A percentile compares a stretch with the other conserved stretches of the same genome.
Conservation (phyloP, 2,113 vertebrate genomes). For the Mustela nigripes region DNA sequence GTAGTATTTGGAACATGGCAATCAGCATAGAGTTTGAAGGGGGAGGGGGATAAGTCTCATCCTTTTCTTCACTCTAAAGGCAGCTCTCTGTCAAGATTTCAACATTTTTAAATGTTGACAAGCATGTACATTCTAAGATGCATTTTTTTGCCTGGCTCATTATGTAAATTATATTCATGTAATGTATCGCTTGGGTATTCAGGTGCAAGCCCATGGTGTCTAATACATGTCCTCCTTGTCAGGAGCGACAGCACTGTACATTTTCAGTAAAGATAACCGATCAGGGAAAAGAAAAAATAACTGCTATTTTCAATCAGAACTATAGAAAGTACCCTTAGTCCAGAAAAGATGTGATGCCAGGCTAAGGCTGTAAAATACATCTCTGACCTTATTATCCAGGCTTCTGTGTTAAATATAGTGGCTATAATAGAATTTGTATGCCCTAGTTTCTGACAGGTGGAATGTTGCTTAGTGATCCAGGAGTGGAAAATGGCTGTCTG, state of each 20-base stretch:
- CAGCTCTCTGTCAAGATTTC: constrained; percentile 76
- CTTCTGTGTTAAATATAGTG: constrained; percentile 69
- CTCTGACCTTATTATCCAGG: constrained; percentile 80
- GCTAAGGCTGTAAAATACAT: constrained; percentile 61
- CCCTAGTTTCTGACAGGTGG: constrained; percentile 72
- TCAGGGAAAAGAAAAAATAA: constrained; percentile 67
- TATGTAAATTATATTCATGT: constrained; percentile 80
- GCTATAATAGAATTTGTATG: constrained; percentile 73
- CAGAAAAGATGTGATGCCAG: constrained; percentile 55
- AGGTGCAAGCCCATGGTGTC: constrained; percentile 81
- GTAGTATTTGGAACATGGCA: not conserved
- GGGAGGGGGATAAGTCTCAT: constrained; percentile 26
- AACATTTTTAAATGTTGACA: constrained; percentile 78
- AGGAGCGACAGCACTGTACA: constrained; percentile 70
- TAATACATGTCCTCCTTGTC: constrained; percentile 70
- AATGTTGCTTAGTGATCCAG: constrained; percentile 66
- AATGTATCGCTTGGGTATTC: constrained; percentile 77
- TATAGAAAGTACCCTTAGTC: constrained; percentile 66
- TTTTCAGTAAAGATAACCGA: constrained; percentile 75
- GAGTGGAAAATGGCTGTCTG: constrained; percentile 62
- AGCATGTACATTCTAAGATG: constrained; percentile 58
- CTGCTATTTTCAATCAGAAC: constrained; percentile 68
- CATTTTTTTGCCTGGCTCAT: constrained; percentile 79
- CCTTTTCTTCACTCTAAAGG: constrained; percentile 70
- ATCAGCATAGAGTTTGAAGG: constrained; percentile 52